These are phyloP conservation scores for Dryadula phaetusa DNA, from an alignment of 2,888 invertebrate species.

Conservation along the genomic window DNA sequence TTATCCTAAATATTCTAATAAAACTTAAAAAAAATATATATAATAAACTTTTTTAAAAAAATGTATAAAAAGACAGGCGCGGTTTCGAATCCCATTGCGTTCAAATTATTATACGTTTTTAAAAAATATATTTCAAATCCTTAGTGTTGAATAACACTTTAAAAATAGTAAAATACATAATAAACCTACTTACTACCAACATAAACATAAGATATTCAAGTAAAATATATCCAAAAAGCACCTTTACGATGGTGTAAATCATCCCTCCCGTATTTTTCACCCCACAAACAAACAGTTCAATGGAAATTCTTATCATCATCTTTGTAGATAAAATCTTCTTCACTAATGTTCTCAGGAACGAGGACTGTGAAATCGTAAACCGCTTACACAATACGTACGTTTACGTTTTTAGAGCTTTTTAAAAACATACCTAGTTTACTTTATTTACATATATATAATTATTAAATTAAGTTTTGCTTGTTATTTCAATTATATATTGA, in stretches of 20 bases:
- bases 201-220: not conserved
- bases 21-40: no score
- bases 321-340: conserved; percentile 65
- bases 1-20: no score
- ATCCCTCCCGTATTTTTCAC: conserved; percentile 49
- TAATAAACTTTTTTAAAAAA: no score
- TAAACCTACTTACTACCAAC: not conserved
- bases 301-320: conserved; percentile 70
- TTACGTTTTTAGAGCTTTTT: conserved; percentile 1
- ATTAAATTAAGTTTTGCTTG: no score
- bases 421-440: not conserved
- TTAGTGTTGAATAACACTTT: no score
- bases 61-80: no score
- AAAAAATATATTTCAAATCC: no score
- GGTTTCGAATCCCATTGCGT: no score
- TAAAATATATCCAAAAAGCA: conserved; percentile 16
- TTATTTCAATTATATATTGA: no score
- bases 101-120: no score
- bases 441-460: no score
- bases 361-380: conserved; percentile 42
- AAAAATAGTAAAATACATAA: not conserved
- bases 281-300: conserved; percentile 68
- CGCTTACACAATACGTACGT: conserved; percentile 31
- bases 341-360: conserved; percentile 54
- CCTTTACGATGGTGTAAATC: conserved; percentile 53